phyloP scores from a whole-genome alignment of 2,797 vertebrate species.

The Thripadectes ignobilis region DNA sequence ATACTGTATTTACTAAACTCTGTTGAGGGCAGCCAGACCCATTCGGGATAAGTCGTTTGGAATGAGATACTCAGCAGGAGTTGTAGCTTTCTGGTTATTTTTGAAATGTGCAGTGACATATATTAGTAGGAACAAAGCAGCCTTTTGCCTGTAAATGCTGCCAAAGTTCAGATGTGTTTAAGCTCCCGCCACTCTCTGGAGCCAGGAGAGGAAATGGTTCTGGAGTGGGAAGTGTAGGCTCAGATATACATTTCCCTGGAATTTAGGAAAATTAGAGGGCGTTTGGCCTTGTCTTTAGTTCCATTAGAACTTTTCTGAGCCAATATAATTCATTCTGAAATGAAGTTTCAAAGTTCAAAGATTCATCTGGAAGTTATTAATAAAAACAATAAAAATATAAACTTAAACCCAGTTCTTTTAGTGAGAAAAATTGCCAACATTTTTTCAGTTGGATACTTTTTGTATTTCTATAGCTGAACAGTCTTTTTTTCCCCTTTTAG shows the following conservation, averaged over 20 bases:
- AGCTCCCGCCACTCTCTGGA: neutral
- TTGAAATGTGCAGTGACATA: neutral
- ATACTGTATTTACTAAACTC: neutral
- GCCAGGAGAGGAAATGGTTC: constrained; percentile 38
- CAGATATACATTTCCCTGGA: constrained; percentile 37
- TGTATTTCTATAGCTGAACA: neutral
- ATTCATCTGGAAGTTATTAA: constrained; percentile 63
- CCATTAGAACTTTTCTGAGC: constrained; percentile 19
- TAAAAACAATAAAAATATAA: constrained; percentile 22
- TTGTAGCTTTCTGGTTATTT: constrained; percentile 42
- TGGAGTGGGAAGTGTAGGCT: constrained; percentile 30
- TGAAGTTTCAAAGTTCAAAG: constrained; percentile 21
- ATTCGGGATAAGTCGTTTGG: neutral
- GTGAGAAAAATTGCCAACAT: neutral
- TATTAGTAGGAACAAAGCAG: neutral
- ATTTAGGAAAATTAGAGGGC: constrained; percentile 19
- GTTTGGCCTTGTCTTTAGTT: constrained; percentile 23
- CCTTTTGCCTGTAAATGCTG: constrained; percentile 17
- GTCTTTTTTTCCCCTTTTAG: neutral
- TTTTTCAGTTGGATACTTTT: constrained; percentile 1
- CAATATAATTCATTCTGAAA: constrained; percentile 14
- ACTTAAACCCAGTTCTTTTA: neutral
- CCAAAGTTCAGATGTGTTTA: constrained; percentile 18
- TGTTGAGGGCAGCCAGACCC: neutral
- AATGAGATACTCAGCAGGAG: neutral